Evolutionary conservation across 2,113 vertebrate genomes (phyloP), one percentile per base, ranked within the genome.

Genomic region (Prunella himalayana): DNA sequence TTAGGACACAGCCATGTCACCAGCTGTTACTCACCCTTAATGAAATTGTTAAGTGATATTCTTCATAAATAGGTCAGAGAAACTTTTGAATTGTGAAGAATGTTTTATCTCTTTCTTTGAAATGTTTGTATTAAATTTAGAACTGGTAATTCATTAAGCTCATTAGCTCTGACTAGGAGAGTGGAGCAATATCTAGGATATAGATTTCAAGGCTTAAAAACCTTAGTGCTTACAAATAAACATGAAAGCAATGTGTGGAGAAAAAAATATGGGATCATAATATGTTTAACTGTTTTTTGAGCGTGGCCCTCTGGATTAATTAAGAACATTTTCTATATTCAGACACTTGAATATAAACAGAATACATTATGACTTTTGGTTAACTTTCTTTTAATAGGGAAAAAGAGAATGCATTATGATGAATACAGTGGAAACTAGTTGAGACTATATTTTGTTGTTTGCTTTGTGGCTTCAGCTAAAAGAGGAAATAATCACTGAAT

Each of bases 1-100:
- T 97, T 95, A 97, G 97, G 93, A 97, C 93, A 97, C 90, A 97
- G 94, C 68, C 86, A 89, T 98, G 94, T 97, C 92, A 97, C 95
- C 97, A 98, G 97, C 97, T 97, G 97, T 98, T 98, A 97, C 94
- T 97, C 94, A 97, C 97, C 90, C 97, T 80, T 95, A 98, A 97
- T 98, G 94, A 97, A 97, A 97, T 94, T 97, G 92, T 96, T 97
- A 98, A 98, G 94, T 97, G 95, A 96, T 86, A 97, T 97, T 97
- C 92, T 97, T 98, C 97, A 96, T 97, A 98, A 98, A 97, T 95
- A 97, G 92, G 86, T 95, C 87, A 97, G 86, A 88, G 91, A 98
- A 97, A 97, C 82, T 97, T 97, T 95, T 94, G 86, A 97, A 96
- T 97, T 97, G 76, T 96, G 89, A 88, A 88, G 76, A 77, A 75